Conservation (phyloP, 1,140 invertebrate species). For the Platorchestia sp. region DNA sequence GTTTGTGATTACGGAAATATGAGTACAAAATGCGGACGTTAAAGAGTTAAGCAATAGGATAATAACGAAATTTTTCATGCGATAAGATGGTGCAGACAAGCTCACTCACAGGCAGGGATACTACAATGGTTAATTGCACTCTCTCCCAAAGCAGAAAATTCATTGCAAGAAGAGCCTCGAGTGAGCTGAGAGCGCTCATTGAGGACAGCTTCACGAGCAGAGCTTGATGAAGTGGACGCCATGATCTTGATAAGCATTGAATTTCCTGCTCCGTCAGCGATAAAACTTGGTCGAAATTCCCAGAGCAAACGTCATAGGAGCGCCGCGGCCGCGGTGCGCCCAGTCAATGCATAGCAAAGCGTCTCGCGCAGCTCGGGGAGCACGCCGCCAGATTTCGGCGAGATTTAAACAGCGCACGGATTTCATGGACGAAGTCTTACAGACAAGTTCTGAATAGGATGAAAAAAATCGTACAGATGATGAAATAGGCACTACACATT, state of each 20-base stretch:
- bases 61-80: not conserved
- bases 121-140: not conserved
- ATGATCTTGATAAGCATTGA: not conserved
- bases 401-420: not conserved
- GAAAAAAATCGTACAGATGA: too few relatives aligned
- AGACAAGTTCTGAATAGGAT: not conserved
- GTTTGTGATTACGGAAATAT: too few relatives aligned
- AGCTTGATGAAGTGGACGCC: not conserved
- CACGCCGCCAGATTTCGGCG: not conserved
- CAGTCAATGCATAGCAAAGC: not conserved
- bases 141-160: not conserved
- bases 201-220: not conserved
- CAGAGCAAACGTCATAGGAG: not conserved
- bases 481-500: too few relatives aligned
- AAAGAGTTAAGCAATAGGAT: not conserved
- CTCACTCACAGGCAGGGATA: not conserved
- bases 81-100: not conserved
- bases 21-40: too few relatives aligned
- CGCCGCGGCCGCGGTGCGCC: not conserved
- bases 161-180: not conserved
- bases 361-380: not conserved
- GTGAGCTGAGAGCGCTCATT: not conserved
- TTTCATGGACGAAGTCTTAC: not conserved
- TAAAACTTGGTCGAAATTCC: not conserved
- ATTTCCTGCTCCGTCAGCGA: not conserved